phyloP scores from a whole-genome alignment of 2,797 vertebrate genomes.

The Propithecus deckenii region DNA sequence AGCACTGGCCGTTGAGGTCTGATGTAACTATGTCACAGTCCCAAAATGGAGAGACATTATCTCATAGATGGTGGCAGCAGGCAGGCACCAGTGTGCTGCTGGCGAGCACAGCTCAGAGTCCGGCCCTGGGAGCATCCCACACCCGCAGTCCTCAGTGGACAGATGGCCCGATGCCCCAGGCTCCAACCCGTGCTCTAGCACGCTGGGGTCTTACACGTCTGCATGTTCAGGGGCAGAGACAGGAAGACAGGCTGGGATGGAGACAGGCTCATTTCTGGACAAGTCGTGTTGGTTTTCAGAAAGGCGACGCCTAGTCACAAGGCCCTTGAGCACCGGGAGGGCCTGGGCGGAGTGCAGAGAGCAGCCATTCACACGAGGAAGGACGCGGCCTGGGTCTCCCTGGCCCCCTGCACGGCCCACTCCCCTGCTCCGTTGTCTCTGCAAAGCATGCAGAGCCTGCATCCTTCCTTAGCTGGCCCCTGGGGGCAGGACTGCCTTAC shows the following conservation, averaged over 20 bases:
- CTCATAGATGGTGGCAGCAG: constrained; percentile 77
- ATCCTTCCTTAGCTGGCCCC: background rate
- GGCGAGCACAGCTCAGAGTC: background rate
- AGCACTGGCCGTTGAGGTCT: constrained; percentile 26
- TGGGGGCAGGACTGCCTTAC: background rate
- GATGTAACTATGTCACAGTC: constrained; percentile 70
- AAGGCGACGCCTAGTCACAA: background rate
- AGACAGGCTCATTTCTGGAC: background rate
- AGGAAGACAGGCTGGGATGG: background rate
- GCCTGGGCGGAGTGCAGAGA: background rate
- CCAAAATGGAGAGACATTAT: constrained; percentile 82
- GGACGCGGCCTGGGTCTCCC: background rate
- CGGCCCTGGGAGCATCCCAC: background rate
- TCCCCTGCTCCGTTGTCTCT: background rate
- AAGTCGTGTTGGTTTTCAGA: background rate
- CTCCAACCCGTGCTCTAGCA: accelerated
- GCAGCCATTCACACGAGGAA: background rate
- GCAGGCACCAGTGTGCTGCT: constrained; percentile 37
- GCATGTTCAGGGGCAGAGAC: background rate
- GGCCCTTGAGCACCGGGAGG: background rate
- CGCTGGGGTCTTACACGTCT: no score
- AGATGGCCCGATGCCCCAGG: accelerated
- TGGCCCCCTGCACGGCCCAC: background rate
- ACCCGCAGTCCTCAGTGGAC: accelerated
- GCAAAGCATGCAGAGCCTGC: background rate